phyloP scores from a whole-genome alignment of 2,888 invertebrate genomes.

The Hypena proboscidalis region DNA sequence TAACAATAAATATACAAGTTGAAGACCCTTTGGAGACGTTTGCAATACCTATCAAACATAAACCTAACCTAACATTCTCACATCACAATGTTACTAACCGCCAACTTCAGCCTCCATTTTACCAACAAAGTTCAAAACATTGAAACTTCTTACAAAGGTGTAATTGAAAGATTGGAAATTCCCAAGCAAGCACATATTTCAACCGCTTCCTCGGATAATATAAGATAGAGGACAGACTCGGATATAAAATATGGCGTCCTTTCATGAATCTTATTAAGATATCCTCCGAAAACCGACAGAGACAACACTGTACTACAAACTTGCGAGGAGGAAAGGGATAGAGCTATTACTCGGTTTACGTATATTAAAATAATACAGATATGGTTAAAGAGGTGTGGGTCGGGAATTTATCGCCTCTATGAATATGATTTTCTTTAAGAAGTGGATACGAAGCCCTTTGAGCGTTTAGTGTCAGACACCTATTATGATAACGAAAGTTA shows the following conservation, averaged over 20 bases:
- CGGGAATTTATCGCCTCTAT: slow-evolving; percentile 80
- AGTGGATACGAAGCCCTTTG: slow-evolving; percentile 71
- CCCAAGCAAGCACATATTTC: slow-evolving; percentile 84
- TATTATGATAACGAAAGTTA: slow-evolving; percentile 48
- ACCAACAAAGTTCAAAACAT: slow-evolving; percentile 61
- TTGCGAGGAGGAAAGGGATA: slow-evolving; percentile 46
- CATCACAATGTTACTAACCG: slow-evolving; percentile 28
- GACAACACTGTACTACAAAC: slow-evolving; percentile 54
- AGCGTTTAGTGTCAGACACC: slow-evolving; percentile 66
- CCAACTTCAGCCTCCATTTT: slow-evolving; percentile 39
- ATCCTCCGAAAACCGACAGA: slow-evolving; percentile 86
- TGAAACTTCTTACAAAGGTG: slow-evolving; percentile 70
- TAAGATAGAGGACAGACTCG: slow-evolving; percentile 87
- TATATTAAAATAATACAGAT: slow-evolving; percentile 83
- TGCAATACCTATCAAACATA: too few species aligned
- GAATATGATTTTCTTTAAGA: slow-evolving; percentile 83
- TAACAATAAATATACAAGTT: neutral
- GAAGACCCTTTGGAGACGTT: too few species aligned
- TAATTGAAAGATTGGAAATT: slow-evolving; percentile 85
- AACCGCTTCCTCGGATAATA: slow-evolving; percentile 82
- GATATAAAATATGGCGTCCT: slow-evolving; percentile 93
- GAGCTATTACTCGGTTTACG: slow-evolving; percentile 69
- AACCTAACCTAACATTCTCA: too few species aligned
- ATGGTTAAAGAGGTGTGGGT: slow-evolving; percentile 80
- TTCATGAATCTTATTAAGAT: slow-evolving; percentile 94